Conservation (phyloP, 2,113 vertebrate species). For the Mastomys coucha region DNA sequence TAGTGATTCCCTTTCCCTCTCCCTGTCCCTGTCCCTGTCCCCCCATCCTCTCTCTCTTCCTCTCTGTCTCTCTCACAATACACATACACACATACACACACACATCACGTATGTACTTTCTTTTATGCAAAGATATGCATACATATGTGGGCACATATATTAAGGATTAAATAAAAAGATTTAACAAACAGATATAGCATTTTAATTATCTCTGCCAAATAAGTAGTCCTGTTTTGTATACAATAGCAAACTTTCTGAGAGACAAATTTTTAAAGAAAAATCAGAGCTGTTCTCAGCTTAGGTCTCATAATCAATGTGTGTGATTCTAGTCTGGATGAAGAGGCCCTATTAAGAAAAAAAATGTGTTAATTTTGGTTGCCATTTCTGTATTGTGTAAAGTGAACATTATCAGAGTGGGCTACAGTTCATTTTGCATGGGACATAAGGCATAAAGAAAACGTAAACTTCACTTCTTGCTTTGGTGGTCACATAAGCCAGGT, state of each 20-base stretch:
- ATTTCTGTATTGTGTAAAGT: background rate
- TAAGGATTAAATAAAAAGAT: slow-evolving; percentile 40
- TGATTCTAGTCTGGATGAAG: background rate
- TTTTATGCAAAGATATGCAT: slow-evolving; percentile 35
- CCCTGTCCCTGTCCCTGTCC: no score
- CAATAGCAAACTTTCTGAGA: background rate
- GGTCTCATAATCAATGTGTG: background rate
- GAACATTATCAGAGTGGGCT: background rate
- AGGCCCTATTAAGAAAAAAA: background rate
- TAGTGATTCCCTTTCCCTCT: background rate
- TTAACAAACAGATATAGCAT: background rate
- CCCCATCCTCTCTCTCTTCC: no score
- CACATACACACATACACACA: background rate
- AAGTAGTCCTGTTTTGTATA: slow-evolving; percentile 21
- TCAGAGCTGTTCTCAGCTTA: background rate
- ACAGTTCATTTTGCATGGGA: background rate
- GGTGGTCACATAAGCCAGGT: background rate
- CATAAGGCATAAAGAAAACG: background rate
- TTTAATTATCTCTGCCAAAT: slow-evolving; percentile 41
- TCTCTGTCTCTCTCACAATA: background rate
- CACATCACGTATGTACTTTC: background rate
- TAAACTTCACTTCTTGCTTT: background rate
- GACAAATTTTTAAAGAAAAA: background rate
- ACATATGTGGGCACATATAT: background rate
- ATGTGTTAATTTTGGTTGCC: background rate